phyloP scores from a whole-genome alignment of 2,797 vertebrate species.

The Astyanax mexicanus region DNA sequence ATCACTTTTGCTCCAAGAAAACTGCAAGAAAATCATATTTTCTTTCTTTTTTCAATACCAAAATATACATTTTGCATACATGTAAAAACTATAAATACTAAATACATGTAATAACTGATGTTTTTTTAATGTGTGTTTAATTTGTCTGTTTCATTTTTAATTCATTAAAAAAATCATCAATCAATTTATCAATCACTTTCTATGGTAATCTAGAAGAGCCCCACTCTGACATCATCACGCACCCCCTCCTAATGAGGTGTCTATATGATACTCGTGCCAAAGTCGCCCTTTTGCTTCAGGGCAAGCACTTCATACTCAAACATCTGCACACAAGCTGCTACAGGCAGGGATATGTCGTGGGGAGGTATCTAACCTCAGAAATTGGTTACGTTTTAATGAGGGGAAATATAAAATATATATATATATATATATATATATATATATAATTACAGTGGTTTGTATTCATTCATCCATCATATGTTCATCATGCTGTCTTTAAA shows the following conservation, averaged over 20 bases:
- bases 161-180: too few species aligned
- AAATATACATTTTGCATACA: background rate
- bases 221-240: too few species aligned
- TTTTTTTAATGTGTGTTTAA: too few species aligned
- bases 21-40: background rate
- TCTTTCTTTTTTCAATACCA: slow-evolving; percentile 2
- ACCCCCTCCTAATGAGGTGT: slow-evolving; percentile 38
- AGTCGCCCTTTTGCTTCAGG: slow-evolving; percentile 19
- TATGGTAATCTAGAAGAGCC: slow-evolving; percentile 24
- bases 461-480: background rate
- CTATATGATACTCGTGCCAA: too few species aligned
- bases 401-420: too few species aligned
- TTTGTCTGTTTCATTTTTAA: background rate
- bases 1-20: background rate
- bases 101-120: too few species aligned
- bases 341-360: slow-evolving; percentile 43
- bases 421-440: too few species aligned
- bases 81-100: background rate
- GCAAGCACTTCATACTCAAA: slow-evolving; percentile 44
- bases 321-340: slow-evolving; percentile 63
- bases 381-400: slow-evolving; percentile 21
- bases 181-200: too few species aligned
- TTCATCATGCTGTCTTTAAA: background rate
- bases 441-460: slow-evolving; percentile 24
- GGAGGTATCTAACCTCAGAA: slow-evolving; percentile 30